These are phyloP conservation scores for Loxodonta africana DNA, from an alignment of 2,113 vertebrate genomes.

Conservation along the genomic window DNA sequence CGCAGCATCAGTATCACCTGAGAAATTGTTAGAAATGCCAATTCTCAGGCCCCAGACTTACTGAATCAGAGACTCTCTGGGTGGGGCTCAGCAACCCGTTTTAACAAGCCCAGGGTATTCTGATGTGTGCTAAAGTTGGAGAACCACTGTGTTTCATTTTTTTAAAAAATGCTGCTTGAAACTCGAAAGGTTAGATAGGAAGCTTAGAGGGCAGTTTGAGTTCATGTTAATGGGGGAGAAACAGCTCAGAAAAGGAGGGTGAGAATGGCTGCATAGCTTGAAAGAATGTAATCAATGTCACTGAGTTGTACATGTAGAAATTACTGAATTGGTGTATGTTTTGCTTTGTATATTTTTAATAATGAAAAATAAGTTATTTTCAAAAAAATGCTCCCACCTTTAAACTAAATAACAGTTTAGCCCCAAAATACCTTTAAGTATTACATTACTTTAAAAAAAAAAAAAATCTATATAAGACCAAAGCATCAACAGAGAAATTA, in stretches of 20 bases:
- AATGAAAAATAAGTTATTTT: background rate
- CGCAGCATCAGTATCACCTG: background rate
- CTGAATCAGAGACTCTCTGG: background rate
- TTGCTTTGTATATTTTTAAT: background rate
- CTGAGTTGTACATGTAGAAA: no score
- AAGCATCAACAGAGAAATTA: no score
- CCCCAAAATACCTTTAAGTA: background rate
- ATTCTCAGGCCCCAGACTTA: background rate
- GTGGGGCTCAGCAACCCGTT: background rate
- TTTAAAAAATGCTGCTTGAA: background rate
- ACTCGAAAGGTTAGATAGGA: background rate
- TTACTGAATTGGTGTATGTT: background rate
- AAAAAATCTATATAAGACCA: no score
- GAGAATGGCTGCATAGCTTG: background rate
- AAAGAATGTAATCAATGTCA: background rate
- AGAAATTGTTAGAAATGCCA: background rate
- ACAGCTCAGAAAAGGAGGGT: background rate
- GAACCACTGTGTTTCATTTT: background rate
- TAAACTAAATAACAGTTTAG: background rate
- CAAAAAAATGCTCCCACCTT: background rate
- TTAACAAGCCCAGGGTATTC: background rate
- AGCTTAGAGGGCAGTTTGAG: background rate
- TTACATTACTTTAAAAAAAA: background rate
- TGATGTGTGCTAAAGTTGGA: background rate
- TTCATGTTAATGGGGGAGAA: no score